Evolutionary conservation across 2,888 invertebrate species (phyloP), one percentile per base, ranked within the genome.

Genomic region (Tipula lateralis): DNA sequence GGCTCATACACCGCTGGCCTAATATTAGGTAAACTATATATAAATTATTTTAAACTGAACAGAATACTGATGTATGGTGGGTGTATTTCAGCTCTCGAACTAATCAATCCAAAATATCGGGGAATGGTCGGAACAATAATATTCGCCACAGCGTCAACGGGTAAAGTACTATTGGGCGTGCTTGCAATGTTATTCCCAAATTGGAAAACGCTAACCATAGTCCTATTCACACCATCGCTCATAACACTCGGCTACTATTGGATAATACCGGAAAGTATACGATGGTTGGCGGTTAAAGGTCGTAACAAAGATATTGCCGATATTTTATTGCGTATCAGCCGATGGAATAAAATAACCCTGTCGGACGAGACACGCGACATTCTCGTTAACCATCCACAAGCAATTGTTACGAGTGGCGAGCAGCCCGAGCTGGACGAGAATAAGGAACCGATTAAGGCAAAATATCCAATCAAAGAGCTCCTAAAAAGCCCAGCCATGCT

Each of bases 401-500:
- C 3, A n/a, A 44, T 44, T 44, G n/a, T 2, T 3, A 5, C 16
- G 1, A n/a, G 16, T 1, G 5, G 13, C 3, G 24, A 66, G 0
- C 6, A 66, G 7, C 44, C 44, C 2, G 16, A 44, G 13, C 44
- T n/a, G 5, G 66, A 66, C 9, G 66, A 3, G 19, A 9, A 50
- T 50, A 50, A 50, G 4, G 6, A 50, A 3, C 19, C 0, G 9
- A 0, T 13, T 2, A 16, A 44, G 5, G n/a, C 6, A 3, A 44
- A 66, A 12, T 66, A 66, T 66, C 66, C 66, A 24, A 66, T 66
- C 3, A 44, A 44, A 7, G 44, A 44, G 3, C 44, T 66, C n/a
- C 4, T 86, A n/a, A 85, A 84, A 44, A 86, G 85, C n/a, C 30
- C 84, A 16, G 87, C 87, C 82, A 86, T 90, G 16, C 87, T 88